Base-by-base conservation (phyloP, 2,888 invertebrate genomes). In the Meloe dianella region DNA sequence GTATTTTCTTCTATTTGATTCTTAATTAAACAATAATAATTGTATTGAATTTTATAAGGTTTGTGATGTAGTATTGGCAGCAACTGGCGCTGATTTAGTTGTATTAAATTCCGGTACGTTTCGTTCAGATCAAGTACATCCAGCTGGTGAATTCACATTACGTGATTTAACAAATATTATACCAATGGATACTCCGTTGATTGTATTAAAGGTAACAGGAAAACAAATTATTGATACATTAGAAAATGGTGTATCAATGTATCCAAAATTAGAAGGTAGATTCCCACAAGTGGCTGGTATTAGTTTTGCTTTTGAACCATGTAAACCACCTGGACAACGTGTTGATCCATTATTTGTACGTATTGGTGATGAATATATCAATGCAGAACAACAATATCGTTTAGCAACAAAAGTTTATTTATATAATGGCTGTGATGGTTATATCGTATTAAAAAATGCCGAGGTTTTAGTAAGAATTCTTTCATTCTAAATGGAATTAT, bases 51-150 rank as follows among this genome's bases (percentile, higher is more conserved):
- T 27, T 24, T 61, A 30, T 58, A 24, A 66, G 82, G 83, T 93
- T 58, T 92, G 92, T 77, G 92, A 93, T 80, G 90, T 95, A 12
- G 89, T 95, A 66, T 84, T 96, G 67, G 92, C 95, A 0, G 92
- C 94, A 9, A 93, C 94, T 0, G 92, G 93, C 0, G 94, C 95
- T 0, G 96, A 96, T 81, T 85, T 94, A 61, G 94, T 94, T 9
- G 83, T 96, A 17, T 84, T 96, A 56, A 96, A 96, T 84, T 94
- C 95, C 0, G 96, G 94, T n/a, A 94, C 94, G 17, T 88, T 94
- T 73, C 84, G 94, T 57, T 92, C 92, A 4, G 94, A 94, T 74
- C 88, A 88, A 85, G 88, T 94, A 1, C 95, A 96, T 83, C 89
- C 92, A 0, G 91, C 92, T 0, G 96, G 96, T 0, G 90, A 91